Base-by-base conservation (phyloP, 2,888 invertebrate species). In the Rhaphigaster nebulosa region DNA sequence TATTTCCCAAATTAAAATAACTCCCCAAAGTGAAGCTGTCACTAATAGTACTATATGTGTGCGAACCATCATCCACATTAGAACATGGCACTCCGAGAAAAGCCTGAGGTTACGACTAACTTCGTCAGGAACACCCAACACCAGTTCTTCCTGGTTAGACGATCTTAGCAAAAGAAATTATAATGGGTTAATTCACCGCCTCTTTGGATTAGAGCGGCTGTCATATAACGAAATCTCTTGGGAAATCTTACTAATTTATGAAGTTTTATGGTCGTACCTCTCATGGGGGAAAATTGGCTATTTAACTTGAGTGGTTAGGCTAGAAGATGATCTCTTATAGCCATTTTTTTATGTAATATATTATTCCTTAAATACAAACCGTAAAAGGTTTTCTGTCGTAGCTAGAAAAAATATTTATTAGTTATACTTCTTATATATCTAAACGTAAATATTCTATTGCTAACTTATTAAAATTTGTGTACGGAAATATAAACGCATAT, bases 221-320 rank as follows among this genome's bases (percentile, higher is more conserved):
- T 38, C 70, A 23, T 76, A 38, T 38, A 76, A 38, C 20, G 38
- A 76, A 76, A 76, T 38, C 70, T 20, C 70, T 38, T 1, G 70
- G 70, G 70, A 76, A 76, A 76, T 76, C 20, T 76, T 38, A 38
- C 70, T 76, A 76, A 76, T 76, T 76, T 76, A 76, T 76, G 34
- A 38, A 76, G 70, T 29, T 38, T 76, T 76, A 76, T 76, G 38
- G 20, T 38, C 34, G 20, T 76, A 26, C 4, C 70, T 38, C 70
- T 76, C 34, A 38, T 20, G 38, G 6, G n/a, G 38, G 38, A 38
- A 76, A 76, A 76, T 76, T 76, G 70, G 34, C 70, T 76, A 20
- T 76, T 76, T 76, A 76, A 76, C 34, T 38, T 34, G 70, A 76
- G 34, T 76, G 70, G 34, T 76, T 38, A 76, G 70, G 20, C 34